phyloP scores from a whole-genome alignment of 2,888 invertebrate species.

The Cistogaster globosa region DNA sequence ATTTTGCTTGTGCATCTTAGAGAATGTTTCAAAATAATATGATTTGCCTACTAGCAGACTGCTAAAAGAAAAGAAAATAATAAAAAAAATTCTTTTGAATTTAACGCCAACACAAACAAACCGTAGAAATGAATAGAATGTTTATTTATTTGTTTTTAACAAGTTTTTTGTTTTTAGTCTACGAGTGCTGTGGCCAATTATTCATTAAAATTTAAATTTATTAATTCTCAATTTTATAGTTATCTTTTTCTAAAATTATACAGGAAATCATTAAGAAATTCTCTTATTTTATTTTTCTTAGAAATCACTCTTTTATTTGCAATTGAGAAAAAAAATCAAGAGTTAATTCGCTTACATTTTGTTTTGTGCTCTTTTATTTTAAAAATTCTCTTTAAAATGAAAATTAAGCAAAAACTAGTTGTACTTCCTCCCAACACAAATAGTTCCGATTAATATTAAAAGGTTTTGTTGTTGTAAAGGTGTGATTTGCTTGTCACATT shows the following conservation, averaged over 20 bases:
- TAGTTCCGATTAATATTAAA: slow-evolving; percentile 33
- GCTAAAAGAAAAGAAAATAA: slow-evolving; percentile 16
- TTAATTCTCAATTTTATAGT: neutral
- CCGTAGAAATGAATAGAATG: slow-evolving; percentile 18
- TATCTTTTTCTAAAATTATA: neutral
- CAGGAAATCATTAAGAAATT: slow-evolving; percentile 6
- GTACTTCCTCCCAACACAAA: slow-evolving; percentile 47
- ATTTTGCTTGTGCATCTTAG: slow-evolving; percentile 3
- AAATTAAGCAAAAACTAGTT: neutral
- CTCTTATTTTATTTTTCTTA: slow-evolving; percentile 6
- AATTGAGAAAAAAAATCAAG: slow-evolving; percentile 2
- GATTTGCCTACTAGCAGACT: slow-evolving; percentile 9
- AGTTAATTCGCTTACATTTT: slow-evolving; percentile 11
- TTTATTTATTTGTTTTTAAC: neutral
- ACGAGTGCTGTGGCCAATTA: neutral
- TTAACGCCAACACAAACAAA: slow-evolving; percentile 57
- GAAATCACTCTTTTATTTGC: neutral
- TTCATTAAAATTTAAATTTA: slow-evolving; percentile 5
- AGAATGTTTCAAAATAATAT: slow-evolving; percentile 30
- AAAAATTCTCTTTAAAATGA: neutral
- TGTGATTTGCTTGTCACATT: neutral
- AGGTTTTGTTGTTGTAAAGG: slow-evolving; percentile 12
- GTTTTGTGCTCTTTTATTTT: slow-evolving; percentile 5
- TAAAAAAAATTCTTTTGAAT: slow-evolving; percentile 49
- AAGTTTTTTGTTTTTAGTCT: neutral